Base-by-base conservation (phyloP, 2,113 vertebrate genomes). In the Malurus cyaneus region DNA sequence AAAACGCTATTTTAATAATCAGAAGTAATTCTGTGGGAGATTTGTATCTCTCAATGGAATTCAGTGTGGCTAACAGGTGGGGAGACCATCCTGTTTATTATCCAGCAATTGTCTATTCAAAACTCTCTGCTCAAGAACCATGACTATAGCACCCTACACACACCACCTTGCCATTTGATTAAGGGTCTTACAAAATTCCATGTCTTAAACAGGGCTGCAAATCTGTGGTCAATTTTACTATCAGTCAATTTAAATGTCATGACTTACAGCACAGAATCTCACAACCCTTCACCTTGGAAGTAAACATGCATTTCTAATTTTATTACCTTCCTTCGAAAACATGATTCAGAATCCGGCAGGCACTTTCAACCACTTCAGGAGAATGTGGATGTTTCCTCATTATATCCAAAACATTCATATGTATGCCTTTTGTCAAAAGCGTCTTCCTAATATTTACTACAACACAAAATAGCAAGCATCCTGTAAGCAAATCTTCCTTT, bases 351-450 rank as follows among this genome's bases (percentile, higher is more conserved):
- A 99, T 97, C 86, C 96, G 98, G 92, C 99, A 99, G 89, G 98
- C 98, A 69, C 98, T 98, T 97, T 98, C 97, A 91, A 98, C 97
- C 56, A 99, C 98, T 82, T 98, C 98, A 10, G 97, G 97, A 20
- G 96, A 98, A 54, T 94, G 26, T 5, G 91, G 56, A 47, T 99
- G 98, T 89, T 94, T 99, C 98, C 97, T 99, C 99, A 99, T 99
- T 96, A 99, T 98, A 49, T 99, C 98, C 93, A 99, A 91, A 62
- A 99, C 94, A 92, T 99, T 99, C 77, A 99, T 98, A 59, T 99
- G 99, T 87, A 99, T 98, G 79, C 99, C 99, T 83, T 98, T 98
- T 47, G 98, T 98, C 96, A 99, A 84, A 86, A 99, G 98, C 82
- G 97, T 97, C 60, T 97, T 98, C 65, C 98, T 97, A 94, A 99